phyloP scores from a whole-genome alignment of 2,797 vertebrate genomes.

The Coreius guichenoti region DNA sequence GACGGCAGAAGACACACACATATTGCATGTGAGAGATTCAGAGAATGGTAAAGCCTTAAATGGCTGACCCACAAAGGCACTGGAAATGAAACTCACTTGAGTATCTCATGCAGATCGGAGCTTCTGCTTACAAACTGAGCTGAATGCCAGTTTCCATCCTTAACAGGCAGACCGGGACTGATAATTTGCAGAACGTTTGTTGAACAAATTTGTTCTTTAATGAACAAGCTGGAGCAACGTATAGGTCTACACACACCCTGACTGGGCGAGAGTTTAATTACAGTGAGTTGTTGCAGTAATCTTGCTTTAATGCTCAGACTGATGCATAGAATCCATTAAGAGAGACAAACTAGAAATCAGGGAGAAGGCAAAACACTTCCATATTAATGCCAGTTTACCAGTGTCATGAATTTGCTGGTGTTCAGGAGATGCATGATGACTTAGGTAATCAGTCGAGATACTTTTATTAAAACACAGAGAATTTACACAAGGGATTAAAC shows the following conservation, averaged over 20 bases:
- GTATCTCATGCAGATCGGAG: slow-evolving; percentile 17
- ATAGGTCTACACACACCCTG: not conserved
- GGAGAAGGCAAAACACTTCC: not conserved
- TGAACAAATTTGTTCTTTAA: slow-evolving; percentile 32
- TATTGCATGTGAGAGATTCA: slow-evolving; percentile 15
- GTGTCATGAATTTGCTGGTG: not conserved
- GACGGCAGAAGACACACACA: slow-evolving; percentile 5
- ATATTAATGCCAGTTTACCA: slow-evolving; percentile 1
- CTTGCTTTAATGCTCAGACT: slow-evolving; percentile 31
- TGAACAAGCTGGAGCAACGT: slow-evolving; percentile 8
- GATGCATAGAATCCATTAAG: slow-evolving; percentile 40
- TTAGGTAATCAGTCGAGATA: not conserved
- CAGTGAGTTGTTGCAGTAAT: slow-evolving; percentile 43
- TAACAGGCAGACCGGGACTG: slow-evolving; percentile 10
- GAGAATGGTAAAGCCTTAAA: slow-evolving; percentile 30
- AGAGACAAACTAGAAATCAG: slow-evolving; percentile 25
- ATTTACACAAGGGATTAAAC: not conserved
- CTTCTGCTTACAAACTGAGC: not conserved
- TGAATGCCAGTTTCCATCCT: not conserved
- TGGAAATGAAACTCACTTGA: not conserved
- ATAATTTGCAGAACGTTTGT: slow-evolving; percentile 31
- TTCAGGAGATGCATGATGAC: not conserved
- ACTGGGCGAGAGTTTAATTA: slow-evolving; percentile 29
- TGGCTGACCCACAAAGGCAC: slow-evolving; percentile 22
- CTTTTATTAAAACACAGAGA: not conserved